Percentiles rank a stretch among this genome's conserved stretches.
Conservation (phyloP, 2,113 vertebrate species). For the Rissa tridactyla region DNA sequence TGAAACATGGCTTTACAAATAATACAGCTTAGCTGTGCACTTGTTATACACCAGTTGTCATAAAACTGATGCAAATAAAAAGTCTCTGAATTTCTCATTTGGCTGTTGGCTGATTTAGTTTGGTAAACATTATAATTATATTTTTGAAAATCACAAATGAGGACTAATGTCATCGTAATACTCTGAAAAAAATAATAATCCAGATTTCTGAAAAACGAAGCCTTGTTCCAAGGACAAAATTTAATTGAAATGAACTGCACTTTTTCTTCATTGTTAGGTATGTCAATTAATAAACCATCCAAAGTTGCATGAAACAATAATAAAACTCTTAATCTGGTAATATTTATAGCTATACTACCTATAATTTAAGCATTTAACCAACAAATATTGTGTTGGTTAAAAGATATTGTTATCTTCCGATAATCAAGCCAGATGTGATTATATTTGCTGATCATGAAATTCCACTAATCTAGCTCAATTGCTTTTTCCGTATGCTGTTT, state of each 20-base stretch:
- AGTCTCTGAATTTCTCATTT: conserved; percentile 50
- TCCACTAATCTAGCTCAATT: background rate
- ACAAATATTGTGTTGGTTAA: background rate
- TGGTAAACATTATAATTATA: conserved; percentile 13
- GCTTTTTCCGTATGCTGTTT: background rate
- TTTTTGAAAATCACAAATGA: conserved; percentile 44
- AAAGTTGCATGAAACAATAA: background rate
- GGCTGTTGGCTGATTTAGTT: conserved; percentile 23
- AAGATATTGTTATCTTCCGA: background rate
- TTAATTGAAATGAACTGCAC: background rate
- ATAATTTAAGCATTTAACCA: background rate
- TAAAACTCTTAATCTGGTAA: background rate
- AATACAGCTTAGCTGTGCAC: background rate
- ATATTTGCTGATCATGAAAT: background rate
- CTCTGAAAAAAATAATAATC: background rate
- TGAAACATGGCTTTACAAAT: conserved; percentile 14
- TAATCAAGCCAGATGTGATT: background rate
- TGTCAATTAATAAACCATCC: background rate
- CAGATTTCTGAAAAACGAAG: background rate
- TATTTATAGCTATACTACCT: background rate
- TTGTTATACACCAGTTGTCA: conserved; percentile 35
- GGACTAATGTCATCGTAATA: background rate
- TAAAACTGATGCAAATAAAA: conserved; percentile 41
- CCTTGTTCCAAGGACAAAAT: background rate
- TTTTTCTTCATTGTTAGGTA: background rate